Base-by-base conservation (phyloP, 2,888 invertebrate genomes). In the Dynastes hyllus region DNA sequence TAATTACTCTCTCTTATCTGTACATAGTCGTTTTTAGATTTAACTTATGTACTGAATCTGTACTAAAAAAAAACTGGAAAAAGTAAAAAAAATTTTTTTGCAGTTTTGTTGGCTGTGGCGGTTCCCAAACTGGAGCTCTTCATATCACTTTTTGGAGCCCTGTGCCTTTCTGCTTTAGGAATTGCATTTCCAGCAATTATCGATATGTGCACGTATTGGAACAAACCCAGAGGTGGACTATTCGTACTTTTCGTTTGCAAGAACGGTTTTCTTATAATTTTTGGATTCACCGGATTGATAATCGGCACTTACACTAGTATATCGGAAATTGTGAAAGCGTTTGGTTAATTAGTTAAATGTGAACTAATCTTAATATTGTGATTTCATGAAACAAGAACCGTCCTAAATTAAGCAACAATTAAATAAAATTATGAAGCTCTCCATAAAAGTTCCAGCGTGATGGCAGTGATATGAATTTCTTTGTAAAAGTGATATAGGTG, bases 181-280 rank as follows among this genome's bases (percentile, higher is more conserved):
- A 91, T 98, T 67, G 95, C 96, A 1, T 95, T 98, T 88, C 98
- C 98, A 9, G 97, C 98, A 0, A 90, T 97, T 81, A 95, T 98
- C 83, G 95, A 98, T 86, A 92, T 94, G 82, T 93, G 95, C 87
- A 94, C 95, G 0, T 94, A 94, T 87, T 97, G 96, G 95, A 92
- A 93, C 84, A 90, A 92, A 77, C 91, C 91, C 5, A 90, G 90
- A 0, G 91, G 92, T 13, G 86, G 90, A 0, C 90, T 91, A 78
- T 87, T 86, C 80, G 87, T 88, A 51, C 83, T 89, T 69, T 87
- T 90, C 83, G 79, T 90, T 1, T 85, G 88, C 11, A 93, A 93
- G 85, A 92, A 93, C 83, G 86, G 87, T 4, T 81, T 91, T 0
- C 88, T 94, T 37, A 90, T 94, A 11, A 29, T 92, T 0, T 90